These are phyloP conservation scores for Planiliza haematocheilus DNA, from an alignment of 2,113 vertebrate genomes.

Conservation along the genomic window DNA sequence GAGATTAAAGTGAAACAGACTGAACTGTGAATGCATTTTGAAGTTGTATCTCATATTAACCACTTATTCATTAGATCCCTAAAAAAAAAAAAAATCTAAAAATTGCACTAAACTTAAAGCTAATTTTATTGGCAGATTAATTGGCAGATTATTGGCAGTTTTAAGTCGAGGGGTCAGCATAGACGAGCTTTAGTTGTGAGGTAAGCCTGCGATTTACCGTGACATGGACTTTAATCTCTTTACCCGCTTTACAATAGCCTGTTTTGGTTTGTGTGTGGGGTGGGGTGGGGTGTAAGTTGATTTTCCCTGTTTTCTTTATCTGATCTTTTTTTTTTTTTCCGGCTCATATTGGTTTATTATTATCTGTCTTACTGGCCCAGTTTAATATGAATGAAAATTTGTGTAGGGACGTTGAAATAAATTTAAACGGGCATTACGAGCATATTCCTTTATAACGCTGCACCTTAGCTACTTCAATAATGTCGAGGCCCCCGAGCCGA, in stretches of 20 bases:
- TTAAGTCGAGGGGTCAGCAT: slow-evolving; percentile 60
- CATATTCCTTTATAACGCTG: slow-evolving; percentile 38
- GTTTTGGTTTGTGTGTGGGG: slow-evolving; percentile 48
- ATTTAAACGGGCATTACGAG: slow-evolving; percentile 33
- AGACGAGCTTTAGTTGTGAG: slow-evolving; percentile 58
- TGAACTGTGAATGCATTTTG: background rate
- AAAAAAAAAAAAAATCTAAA: slow-evolving; percentile 5
- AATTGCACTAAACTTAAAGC: slow-evolving; percentile 1
- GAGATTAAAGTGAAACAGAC: background rate
- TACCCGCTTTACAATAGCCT: slow-evolving; percentile 65
- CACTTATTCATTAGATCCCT: background rate
- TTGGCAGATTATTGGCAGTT: slow-evolving; percentile 53
- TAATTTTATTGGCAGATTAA: slow-evolving; percentile 46
- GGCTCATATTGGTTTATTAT: slow-evolving; percentile 38
- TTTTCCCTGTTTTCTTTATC: slow-evolving; percentile 27
- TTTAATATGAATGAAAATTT: slow-evolving; percentile 46
- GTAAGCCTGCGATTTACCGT: slow-evolving; percentile 68
- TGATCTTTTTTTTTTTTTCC: background rate
- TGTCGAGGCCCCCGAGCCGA: slow-evolving; percentile 58
- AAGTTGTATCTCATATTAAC: background rate
- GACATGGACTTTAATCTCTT: slow-evolving; percentile 71
- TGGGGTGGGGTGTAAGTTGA: slow-evolving; percentile 27
- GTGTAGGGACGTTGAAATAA: slow-evolving; percentile 9
- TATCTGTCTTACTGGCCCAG: slow-evolving; percentile 21
- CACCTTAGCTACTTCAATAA: slow-evolving; percentile 54